Conservation (phyloP, 2,888 invertebrate genomes). For the Lepeophtheirus nordmannii region DNA sequence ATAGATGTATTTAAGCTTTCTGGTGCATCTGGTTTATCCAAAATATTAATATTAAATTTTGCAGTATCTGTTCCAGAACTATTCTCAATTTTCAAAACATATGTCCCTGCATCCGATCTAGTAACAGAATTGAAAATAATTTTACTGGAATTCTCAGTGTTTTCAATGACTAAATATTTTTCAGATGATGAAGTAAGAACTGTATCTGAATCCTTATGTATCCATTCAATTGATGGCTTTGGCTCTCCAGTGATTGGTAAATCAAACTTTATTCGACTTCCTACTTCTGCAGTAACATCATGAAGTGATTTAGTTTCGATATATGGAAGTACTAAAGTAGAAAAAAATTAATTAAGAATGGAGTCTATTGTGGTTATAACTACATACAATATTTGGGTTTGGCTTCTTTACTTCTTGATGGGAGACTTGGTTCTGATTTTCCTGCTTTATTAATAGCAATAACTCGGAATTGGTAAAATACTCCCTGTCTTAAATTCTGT, state of each 20-base stretch:
- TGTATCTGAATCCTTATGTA: constrained; percentile 51
- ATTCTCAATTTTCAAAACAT: constrained; percentile 8
- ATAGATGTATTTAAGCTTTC: constrained; percentile 9
- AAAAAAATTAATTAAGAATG: not conserved
- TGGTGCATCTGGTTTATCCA: constrained; percentile 13
- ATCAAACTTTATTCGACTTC: constrained; percentile 80
- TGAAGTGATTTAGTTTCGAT: constrained; percentile 84
- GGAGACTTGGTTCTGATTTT: constrained; percentile 32
- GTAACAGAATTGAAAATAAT: constrained; percentile 7
- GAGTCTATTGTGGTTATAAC: not conserved
- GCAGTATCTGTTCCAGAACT: constrained; percentile 19
- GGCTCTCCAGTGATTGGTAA: constrained; percentile 85
- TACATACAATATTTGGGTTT: constrained; percentile 32
- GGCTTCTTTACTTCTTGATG: constrained; percentile 31
- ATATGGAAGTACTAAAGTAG: constrained; percentile 58
- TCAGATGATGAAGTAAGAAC: not conserved
- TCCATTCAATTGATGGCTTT: constrained; percentile 82
- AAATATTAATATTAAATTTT: not conserved
- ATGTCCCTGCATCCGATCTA: constrained; percentile 1
- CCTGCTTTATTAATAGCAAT: constrained; percentile 41
- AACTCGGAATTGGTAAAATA: constrained; percentile 38
- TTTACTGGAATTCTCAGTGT: constrained; percentile 17
- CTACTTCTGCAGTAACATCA: constrained; percentile 76
- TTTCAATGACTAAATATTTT: not conserved
- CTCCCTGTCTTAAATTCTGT: constrained; percentile 34